These are phyloP conservation scores for Actias luna DNA, from an alignment of 2,888 invertebrate species.

Conservation along the genomic window DNA sequence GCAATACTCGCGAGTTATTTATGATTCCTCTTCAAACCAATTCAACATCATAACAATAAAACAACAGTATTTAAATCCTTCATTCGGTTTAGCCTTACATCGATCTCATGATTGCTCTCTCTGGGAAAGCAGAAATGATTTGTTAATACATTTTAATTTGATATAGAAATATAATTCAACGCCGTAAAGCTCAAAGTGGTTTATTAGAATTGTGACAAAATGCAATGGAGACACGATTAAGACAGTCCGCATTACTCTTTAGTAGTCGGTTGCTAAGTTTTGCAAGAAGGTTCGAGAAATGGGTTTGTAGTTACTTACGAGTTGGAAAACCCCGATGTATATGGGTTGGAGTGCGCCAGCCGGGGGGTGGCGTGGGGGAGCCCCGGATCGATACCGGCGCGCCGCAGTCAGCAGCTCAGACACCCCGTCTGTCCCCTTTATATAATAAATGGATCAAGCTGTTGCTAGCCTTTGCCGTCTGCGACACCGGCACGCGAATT, in stretches of 20 bases:
- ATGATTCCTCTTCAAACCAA: background rate
- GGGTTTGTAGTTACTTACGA: constrained; percentile 24
- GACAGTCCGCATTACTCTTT: too few relatives aligned
- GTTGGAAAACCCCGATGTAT: constrained; percentile 52
- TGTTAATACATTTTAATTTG: background rate
- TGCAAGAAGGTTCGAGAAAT: background rate
- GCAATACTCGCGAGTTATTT: background rate
- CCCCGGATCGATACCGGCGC: constrained; percentile 43
- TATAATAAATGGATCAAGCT: constrained; percentile 35
- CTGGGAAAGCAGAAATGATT: background rate
- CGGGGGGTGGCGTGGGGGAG: constrained; percentile 26
- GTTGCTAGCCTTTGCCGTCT: constrained; percentile 28
- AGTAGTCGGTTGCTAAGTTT: too few relatives aligned
- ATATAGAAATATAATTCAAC: background rate
- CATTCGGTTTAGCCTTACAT: background rate
- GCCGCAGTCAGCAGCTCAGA: constrained; percentile 35
- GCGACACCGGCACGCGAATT: background rate
- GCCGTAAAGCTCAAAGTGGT: background rate
- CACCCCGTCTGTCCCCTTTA: constrained; percentile 44
- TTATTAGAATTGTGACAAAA: background rate
- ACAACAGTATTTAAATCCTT: background rate
- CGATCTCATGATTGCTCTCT: background rate
- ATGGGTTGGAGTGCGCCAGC: constrained; percentile 37
- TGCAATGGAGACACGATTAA: background rate
- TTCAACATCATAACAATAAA: background rate